Base-by-base conservation (phyloP, 2,113 vertebrate genomes). In the Prionailurus viverrinus region DNA sequence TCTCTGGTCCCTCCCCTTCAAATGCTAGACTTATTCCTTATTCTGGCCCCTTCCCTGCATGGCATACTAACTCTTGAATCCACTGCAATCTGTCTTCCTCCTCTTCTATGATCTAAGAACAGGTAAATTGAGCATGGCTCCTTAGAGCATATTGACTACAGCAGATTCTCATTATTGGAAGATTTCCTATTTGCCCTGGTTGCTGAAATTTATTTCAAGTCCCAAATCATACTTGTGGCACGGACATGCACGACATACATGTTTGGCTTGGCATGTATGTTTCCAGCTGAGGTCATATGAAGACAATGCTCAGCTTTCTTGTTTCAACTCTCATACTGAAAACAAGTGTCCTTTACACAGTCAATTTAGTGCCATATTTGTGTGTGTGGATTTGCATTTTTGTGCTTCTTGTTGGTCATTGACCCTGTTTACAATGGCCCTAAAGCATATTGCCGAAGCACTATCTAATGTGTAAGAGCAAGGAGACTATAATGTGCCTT, bases 71-170 rank as follows among this genome's bases (percentile, higher is more conserved):
- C 1, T 71, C 18, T 33, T 94, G 31, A 41, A 8, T 48, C 18
- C 5, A 29, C 36, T 48, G 9, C 9, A 92, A 80, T 8, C 2
- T 9, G 6, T 79, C n/a, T 94, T 23, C 55, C 53, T 92, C 14
- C 58, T 12, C 33, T 94, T 13, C 61, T 23, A 9, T 48, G 27
- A 55, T 48, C n/a, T 82, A 71, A 89, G 45, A 33, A n/a, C 31
- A 31, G 55, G 63, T 41, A 33, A 29, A 68, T 19, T 79, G 29
- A 78, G 48, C 53, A 27, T 36, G 48, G 18, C 7, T 74, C 23
- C 61, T 90, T 78, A 81, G 95, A 90, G 45, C 55, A 82, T 91
- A 91, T 97, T 94, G 66, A 78, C 39, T 86, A 51, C 5, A 61
- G 29, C 71, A n/a, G 48, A 61, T 71, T 31, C 53, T 96, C 55